Conservation (phyloP, 2,113 vertebrate species). For the Engystomops pustulosus region DNA sequence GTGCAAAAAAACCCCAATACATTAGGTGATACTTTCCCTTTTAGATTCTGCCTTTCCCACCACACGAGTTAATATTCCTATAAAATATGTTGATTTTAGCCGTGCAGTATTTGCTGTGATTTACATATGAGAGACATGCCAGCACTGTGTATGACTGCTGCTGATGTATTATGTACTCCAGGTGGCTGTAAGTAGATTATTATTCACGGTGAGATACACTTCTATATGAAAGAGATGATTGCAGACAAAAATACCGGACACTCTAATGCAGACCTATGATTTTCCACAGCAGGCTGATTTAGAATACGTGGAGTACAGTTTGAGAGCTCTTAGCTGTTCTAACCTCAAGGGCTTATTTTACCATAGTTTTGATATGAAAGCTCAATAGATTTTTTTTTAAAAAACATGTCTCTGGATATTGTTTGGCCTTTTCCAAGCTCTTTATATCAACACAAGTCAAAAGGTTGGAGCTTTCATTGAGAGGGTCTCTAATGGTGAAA, state of each 20-base stretch:
- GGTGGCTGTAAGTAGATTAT: conserved; percentile 49
- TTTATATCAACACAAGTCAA: not conserved
- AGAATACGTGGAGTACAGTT: conserved; percentile 23
- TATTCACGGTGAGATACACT: conserved; percentile 49
- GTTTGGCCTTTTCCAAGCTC: not conserved
- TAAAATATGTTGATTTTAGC: not conserved
- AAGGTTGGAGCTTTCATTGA: not conserved
- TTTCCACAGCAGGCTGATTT: conserved; percentile 45
- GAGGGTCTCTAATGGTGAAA: not conserved
- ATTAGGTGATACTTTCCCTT: too few relatives aligned
- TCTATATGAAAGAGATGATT: conserved; percentile 52
- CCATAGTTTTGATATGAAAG: conserved; percentile 18
- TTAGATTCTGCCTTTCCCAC: not conserved
- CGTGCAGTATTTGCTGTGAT: not conserved
- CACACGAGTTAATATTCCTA: not conserved
- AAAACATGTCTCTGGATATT: not conserved
- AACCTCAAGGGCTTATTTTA: conserved; percentile 45
- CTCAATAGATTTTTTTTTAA: not conserved
- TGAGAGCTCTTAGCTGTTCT: conserved; percentile 46
- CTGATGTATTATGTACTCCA: conserved; percentile 27
- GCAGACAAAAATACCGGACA: conserved; percentile 52
- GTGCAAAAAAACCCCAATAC: too few relatives aligned
- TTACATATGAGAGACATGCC: not conserved
- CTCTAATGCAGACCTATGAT: conserved; percentile 42
- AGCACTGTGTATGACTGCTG: not conserved